Base-by-base conservation (phyloP, 1,140 invertebrate genomes). In the Trachymyrmex cornetzi region DNA sequence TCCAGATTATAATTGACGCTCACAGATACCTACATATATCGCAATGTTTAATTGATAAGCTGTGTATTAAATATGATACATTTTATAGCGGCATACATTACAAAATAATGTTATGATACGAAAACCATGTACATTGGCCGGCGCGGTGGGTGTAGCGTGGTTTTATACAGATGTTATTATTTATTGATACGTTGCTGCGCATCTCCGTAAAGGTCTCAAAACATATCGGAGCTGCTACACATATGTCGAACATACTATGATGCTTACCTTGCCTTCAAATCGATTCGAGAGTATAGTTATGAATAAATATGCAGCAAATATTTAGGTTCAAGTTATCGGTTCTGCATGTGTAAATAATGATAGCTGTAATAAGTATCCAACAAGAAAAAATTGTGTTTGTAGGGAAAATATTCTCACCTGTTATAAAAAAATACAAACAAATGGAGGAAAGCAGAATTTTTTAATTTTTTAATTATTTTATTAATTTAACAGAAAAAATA, bases 101-200 rank as follows among this genome's bases (percentile, higher is more conserved):
- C 22, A 61, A 74, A 71, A 72, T 84, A 74, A 82, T 59, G 1
- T n/a, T 48, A 48, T 6, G n/a, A 11, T 53, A 72, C 14, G 80
- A 61, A 74, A 74, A 63, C 75, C 53, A 16, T 34, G n/a, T 59
- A 38, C 38, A 59, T 72, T 72, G 66, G 22, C 22, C 34, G 16
- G 38, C 38, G 24, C 50, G 16, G 12, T 34, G 59, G 38, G 6
- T 44, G 50, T 44, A 44, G 24, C 34, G 53, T 22, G 69, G 12
- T 84, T 63, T 74, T 74, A 61, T 82, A 74, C 44, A 74, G 24
- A 74, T 19, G 55, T 61, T 84, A 71, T 81, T 81, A 84, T 74
- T 84, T 84, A 84, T 84, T 59, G 69, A 84, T 82, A 74, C 4
- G 19, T 48, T 30, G 63, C 48, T 48, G 48, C 24, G 38, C 55